Conservation (phyloP, 2,113 vertebrate genomes). For the Scartelaos histophorus region DNA sequence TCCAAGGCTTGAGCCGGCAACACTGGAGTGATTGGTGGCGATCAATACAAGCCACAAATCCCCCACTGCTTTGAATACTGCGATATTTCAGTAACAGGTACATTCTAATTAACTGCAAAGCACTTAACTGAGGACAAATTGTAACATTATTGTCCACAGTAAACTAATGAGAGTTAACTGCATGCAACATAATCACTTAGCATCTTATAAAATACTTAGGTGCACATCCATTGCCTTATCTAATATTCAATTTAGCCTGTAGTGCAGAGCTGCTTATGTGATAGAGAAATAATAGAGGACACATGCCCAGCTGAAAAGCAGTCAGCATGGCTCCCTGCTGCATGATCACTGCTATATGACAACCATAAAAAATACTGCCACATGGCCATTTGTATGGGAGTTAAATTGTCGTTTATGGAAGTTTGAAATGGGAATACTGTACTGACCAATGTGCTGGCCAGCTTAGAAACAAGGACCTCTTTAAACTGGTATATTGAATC, state of each 20-base stretch:
- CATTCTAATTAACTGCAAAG: slow-evolving; percentile 10
- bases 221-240: background rate
- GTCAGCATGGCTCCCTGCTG: slow-evolving; percentile 31
- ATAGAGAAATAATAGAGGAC: slow-evolving; percentile 27
- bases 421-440: slow-evolving; percentile 6
- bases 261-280: slow-evolving; percentile 11
- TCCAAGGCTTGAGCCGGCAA: slow-evolving; percentile 6
- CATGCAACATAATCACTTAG: slow-evolving; percentile 1
- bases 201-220: slow-evolving; percentile 2
- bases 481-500: too few relatives aligned
- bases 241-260: slow-evolving; percentile 25
- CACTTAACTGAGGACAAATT: slow-evolving; percentile 1
- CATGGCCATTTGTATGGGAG: slow-evolving; percentile 17
- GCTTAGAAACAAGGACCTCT: background rate
- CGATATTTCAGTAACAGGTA: slow-evolving; percentile 3
- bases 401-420: slow-evolving; percentile 27
- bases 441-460: slow-evolving; percentile 9
- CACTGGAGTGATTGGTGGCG: slow-evolving; percentile 13
- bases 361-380: slow-evolving; percentile 42
- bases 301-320: slow-evolving; percentile 28
- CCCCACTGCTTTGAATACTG: slow-evolving; percentile 8
- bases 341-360: slow-evolving; percentile 22
- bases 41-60: slow-evolving; percentile 15
- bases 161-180: slow-evolving; percentile 1
- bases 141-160: background rate